Evolutionary conservation across 2,888 invertebrate species (phyloP).

Genomic region (Erebia epiphron): DNA sequence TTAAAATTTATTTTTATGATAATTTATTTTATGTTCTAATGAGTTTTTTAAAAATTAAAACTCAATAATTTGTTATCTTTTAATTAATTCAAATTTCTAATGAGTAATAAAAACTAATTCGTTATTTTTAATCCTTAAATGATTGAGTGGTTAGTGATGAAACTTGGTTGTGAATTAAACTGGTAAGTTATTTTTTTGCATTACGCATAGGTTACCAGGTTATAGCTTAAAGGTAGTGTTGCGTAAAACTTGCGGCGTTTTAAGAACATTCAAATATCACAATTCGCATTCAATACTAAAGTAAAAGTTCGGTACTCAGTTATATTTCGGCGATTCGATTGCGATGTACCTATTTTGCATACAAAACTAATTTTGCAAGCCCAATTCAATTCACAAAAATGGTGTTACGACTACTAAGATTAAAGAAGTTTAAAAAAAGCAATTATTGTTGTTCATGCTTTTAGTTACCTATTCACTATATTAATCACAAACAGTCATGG

Average conservation of each 20-base stretch:
- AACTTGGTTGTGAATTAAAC: slow-evolving; percentile 37
- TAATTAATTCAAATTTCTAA: not conserved
- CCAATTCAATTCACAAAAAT: not conserved
- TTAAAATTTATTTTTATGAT: not conserved
- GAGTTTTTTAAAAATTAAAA: slow-evolving; percentile 10
- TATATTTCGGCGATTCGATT: not conserved
- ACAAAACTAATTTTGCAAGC: not conserved
- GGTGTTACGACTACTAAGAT: no score
- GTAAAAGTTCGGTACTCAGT: slow-evolving; percentile 9
- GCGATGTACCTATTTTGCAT: not conserved
- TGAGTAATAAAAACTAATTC: not conserved
- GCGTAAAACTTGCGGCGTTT: not conserved
- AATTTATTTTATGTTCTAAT: not conserved
- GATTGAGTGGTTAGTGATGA: slow-evolving; percentile 30
- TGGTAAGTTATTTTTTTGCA: slow-evolving; percentile 22
- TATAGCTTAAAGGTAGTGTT: no score
- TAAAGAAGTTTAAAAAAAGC: no score
- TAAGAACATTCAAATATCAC: not conserved
- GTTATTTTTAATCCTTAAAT: not conserved
- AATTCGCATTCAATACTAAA: slow-evolving; percentile 3
- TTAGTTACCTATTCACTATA: slow-evolving; percentile 12
- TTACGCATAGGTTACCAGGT: not conserved
- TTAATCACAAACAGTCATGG: slow-evolving; percentile 2
- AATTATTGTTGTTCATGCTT: not conserved
- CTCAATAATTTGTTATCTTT: not conserved